A percentile compares a stretch with the other conserved stretches of the same genome.
Conservation (phyloP, 2,113 vertebrate genomes). For the Oreotrochilus melanogaster region DNA sequence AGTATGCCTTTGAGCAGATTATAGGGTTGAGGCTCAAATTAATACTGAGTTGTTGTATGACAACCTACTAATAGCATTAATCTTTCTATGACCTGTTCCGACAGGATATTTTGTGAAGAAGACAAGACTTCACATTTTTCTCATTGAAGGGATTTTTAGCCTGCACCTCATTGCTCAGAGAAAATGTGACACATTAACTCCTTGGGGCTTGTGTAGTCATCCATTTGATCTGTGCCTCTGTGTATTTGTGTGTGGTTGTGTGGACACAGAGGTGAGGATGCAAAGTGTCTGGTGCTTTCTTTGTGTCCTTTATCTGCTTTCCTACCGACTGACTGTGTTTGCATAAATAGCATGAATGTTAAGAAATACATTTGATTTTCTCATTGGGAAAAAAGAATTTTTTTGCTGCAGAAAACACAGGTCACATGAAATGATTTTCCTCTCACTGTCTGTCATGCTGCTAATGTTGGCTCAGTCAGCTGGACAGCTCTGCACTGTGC, state of each 20-base stretch:
- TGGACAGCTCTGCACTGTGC: rapidly evolving
- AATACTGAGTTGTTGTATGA: slow-evolving; percentile 20
- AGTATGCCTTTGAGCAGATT: neutral
- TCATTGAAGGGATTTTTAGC: neutral
- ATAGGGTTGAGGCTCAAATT: neutral
- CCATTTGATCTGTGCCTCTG: neutral
- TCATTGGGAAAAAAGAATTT: neutral
- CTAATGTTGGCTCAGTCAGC: neutral
- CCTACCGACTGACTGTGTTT: neutral
- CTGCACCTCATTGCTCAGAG: neutral
- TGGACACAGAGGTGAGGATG: neutral
- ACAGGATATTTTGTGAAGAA: neutral
- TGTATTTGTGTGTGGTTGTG: neutral
- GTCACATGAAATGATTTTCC: neutral
- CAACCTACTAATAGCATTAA: neutral
- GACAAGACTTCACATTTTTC: neutral
- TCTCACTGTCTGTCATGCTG: neutral
- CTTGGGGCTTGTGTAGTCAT: rapidly evolving
- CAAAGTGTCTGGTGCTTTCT: neutral
- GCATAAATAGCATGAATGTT: neutral
- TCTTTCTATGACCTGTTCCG: neutral
- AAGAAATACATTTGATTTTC: neutral
- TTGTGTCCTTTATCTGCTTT: neutral
- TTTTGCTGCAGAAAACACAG: neutral
- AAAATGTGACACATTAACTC: neutral